Conservation (phyloP, 2,797 vertebrate species). For the Ptychobarbus kaznakovi region DNA sequence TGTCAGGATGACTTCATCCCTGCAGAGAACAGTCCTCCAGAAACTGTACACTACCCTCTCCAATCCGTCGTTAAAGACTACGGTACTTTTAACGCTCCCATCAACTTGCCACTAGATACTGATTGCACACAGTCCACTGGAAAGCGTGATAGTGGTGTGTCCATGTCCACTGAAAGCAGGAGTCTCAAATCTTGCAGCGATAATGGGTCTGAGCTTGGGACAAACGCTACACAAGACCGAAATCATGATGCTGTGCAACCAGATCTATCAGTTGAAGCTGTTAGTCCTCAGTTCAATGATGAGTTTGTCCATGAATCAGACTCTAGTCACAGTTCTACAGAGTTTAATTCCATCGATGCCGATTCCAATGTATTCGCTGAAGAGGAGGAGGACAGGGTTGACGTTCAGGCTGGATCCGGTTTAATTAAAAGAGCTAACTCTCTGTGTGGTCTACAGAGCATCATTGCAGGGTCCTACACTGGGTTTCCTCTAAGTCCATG, state of each 20-base stretch:
- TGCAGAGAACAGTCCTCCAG: conserved; percentile 33
- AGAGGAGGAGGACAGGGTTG: conserved; percentile 25
- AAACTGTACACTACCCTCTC: conserved; percentile 12
- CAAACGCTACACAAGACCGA: conserved; percentile 19
- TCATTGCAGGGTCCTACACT: conserved; percentile 58
- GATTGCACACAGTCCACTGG: conserved; percentile 33
- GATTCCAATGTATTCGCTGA: conserved; percentile 44
- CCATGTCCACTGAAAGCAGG: conserved; percentile 28
- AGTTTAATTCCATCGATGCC: conserved; percentile 54
- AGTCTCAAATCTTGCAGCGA: conserved; percentile 30
- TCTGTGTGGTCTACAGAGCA: conserved; percentile 56
- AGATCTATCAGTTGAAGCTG: not conserved
- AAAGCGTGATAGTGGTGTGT: conserved; percentile 39
- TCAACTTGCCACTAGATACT: not conserved
- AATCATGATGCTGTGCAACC: conserved; percentile 9
- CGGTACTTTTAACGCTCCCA: conserved; percentile 20
- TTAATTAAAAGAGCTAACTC: conserved; percentile 40
- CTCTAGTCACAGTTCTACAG: conserved; percentile 54
- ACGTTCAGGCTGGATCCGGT: conserved; percentile 28
- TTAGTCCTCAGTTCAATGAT: conserved; percentile 9
- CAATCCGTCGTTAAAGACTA: conserved; percentile 30
- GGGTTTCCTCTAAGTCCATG: conserved; percentile 61
- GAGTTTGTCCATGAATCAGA: conserved; percentile 38
- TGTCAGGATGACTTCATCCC: conserved; percentile 80
- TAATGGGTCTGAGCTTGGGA: conserved; percentile 22